Base-by-base conservation (phyloP, 2,888 invertebrate species). In the Drosophila longiperda region DNA sequence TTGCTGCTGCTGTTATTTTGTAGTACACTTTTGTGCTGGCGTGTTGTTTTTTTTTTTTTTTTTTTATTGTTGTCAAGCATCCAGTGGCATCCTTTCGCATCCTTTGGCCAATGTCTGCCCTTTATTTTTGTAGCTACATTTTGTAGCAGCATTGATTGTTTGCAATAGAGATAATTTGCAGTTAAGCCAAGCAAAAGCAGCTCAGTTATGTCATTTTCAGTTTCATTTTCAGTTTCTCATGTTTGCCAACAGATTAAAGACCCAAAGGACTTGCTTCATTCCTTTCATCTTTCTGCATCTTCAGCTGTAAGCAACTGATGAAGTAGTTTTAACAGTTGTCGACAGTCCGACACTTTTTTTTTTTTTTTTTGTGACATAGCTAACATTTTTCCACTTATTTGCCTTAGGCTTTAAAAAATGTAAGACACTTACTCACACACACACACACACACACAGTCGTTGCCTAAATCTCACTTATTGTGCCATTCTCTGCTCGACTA, bases 101-200 rank as follows among this genome's bases (percentile, higher is more conserved):
- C 23, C 61, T 42, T 53, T 53, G 52, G 49, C 57, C 54, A 62
- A 53, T 54, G 55, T 38, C 36, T 52, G 62, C 59, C 58, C 52
- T 45, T 67, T 45, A n/a, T 50, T 50, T 15, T 52, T 60, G 40
- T 15, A n/a, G 36, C n/a, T 36, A 23, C 32, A 58, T 55, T 50
- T 15, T 52, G 50, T 38, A 48, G 50, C 52, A 48, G 50, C 63
- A 73, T 68, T 64, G 74, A 68, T 68, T 74, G 68, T 50, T 64
- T 74, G 74, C 59, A 63, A 64, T 68, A 26, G 75, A 69, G 75
- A 75, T 75, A 75, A 69, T 68, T 74, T 74, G 68, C 68, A 49
- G 75, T 71, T 78, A 73, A 74, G 67, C 62, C 55, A 50, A 59
- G 57, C 45, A 42, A 73, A 73, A 60, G 74, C 68, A 55, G 74